Evolutionary conservation across 2,113 vertebrate genomes (phyloP).

Genomic region (Anoura caudifer): DNA sequence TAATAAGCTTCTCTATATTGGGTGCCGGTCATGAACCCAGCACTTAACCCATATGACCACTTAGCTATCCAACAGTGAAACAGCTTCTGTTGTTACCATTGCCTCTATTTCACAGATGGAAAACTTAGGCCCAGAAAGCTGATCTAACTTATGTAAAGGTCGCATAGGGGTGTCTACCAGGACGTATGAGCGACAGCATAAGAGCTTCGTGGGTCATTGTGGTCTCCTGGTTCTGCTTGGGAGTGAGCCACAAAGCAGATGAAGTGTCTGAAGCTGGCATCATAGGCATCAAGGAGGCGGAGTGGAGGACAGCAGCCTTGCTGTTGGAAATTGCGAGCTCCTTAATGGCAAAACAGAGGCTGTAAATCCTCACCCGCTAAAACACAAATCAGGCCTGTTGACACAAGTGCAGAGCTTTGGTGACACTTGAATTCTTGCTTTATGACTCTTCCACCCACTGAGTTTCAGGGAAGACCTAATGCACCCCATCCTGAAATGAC

Average conservation of each 20-base stretch:
- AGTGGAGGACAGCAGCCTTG: not conserved
- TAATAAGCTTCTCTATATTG: not conserved
- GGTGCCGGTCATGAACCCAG: not conserved
- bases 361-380: not conserved
- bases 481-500: not conserved
- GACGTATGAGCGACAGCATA: not conserved
- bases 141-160: not conserved
- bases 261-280: not conserved
- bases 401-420: not conserved
- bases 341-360: not conserved
- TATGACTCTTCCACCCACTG: not conserved
- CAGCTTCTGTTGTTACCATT: not conserved
- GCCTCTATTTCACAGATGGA: not conserved
- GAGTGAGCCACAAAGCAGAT: not conserved
- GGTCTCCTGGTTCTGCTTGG: not conserved
- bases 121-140: not conserved
- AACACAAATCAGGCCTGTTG: not conserved
- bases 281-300: not conserved
- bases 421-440: not conserved
- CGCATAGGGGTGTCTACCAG: not conserved
- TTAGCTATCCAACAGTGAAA: not conserved
- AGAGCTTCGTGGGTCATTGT: fast-evolving
- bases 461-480: not conserved
- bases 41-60: not conserved
- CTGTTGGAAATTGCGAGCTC: not conserved